phyloP scores from a whole-genome alignment of 2,888 invertebrate genomes.

The Drosophila atroscutellata region DNA sequence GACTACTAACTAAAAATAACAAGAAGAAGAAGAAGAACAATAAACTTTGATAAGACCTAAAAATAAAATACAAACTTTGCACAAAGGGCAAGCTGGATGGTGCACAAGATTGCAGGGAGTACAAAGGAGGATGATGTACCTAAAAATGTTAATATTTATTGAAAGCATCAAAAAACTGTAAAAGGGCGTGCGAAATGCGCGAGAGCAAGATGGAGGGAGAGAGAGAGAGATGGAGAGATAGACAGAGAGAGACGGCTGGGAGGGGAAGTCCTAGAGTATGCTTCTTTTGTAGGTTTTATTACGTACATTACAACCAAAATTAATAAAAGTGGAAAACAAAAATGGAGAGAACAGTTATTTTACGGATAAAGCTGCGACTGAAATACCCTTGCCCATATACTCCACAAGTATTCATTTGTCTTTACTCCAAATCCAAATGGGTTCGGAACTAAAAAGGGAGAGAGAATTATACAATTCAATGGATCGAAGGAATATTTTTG shows the following conservation, averaged over 20 bases:
- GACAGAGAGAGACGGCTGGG: background rate
- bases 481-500: background rate
- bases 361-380: background rate
- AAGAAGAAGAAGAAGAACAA: conserved; percentile 44
- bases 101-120: conserved; percentile 18
- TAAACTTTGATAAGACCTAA: conserved; percentile 42
- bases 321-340: conserved; percentile 25
- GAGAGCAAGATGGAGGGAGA: background rate
- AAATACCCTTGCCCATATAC: conserved; percentile 3
- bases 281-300: conserved; percentile 25
- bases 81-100: conserved; percentile 10
- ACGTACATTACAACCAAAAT: conserved; percentile 30
- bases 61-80: conserved; percentile 10
- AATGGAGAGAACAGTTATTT: background rate
- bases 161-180: conserved; percentile 64
- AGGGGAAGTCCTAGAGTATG: background rate
- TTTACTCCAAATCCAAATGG: background rate
- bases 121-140: conserved; percentile 11
- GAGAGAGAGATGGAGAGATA: background rate
- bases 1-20: conserved; percentile 69
- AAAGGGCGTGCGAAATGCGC: conserved; percentile 18
- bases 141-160: conserved; percentile 77
- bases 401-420: background rate
- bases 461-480: background rate
- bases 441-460: background rate